Base-by-base conservation (phyloP, 2,888 invertebrate species). In the Zygogramma bicolorata region DNA sequence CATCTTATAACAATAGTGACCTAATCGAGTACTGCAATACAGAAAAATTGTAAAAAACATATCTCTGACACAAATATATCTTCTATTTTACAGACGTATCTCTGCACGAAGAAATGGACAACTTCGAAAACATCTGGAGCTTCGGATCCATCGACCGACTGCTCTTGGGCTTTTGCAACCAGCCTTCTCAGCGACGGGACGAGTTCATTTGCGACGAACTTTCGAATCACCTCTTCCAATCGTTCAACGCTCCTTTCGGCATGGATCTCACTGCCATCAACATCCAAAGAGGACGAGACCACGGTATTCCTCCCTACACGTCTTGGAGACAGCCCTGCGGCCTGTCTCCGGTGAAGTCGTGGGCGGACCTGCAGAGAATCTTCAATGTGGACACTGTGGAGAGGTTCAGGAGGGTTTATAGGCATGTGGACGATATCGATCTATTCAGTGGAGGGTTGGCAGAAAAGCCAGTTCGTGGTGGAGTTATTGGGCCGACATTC, bases 201-300 rank as follows among this genome's bases (percentile, higher is more conserved):
- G 95, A 95, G 82, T 95, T 93, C 84, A 93, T 96, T 65, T 92
- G 93, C 0, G 91, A 91, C 7, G 95, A 96, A 82, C 88, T 96
- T 15, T 95, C 95, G 5, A 94, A 95, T 84, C 95, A 94, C 83
- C 88, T 96, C 0, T 96, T 96, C 83, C 94, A 95, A 89, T 93
- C 93, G 0, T 88, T 90, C 15, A 89, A 89, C 8, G 91, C 92
- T 71, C 90, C 90, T 22, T 95, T 94, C 79, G 95, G 97, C 0
- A 92, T 97, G 90, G 97, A 97, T 84, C 88, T 97, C 70, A 95
- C 95, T 0, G 94, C 97, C 0, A 92, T 97, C 66, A 97, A 97
- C 81, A 94, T 97, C 40, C 96, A 97, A 85, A 88, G 94, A 65
- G 97, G 95, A 0, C 89, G 97, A 31, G 97, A 97, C 84, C 97